phyloP scores from a whole-genome alignment of 2,113 vertebrate species.

The Macroglossus sobrinus region DNA sequence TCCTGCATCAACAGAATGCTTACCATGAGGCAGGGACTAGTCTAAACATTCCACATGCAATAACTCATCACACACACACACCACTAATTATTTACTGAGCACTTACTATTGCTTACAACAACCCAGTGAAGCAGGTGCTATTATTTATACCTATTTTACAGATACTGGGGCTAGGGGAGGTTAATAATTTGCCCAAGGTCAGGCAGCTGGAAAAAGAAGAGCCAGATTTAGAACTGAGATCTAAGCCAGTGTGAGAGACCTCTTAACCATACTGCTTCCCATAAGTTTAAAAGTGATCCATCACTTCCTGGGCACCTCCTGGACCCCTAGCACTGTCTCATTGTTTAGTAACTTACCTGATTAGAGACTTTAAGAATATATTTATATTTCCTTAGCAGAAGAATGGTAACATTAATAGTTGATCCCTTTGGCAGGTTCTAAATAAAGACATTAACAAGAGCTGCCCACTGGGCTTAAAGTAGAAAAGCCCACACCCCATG shows the following conservation, averaged over 20 bases:
- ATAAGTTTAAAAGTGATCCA: not conserved
- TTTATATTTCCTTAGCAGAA: conserved; percentile 53
- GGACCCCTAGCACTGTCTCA: conserved; percentile 9
- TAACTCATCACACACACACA: not conserved
- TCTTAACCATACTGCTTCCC: not conserved
- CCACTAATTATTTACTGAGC: conserved; percentile 1
- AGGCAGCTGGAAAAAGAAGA: conserved; percentile 24
- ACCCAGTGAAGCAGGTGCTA: not conserved
- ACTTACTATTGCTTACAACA: not conserved
- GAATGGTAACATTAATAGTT: conserved; percentile 38
- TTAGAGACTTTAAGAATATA: conserved; percentile 53
- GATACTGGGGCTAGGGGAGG: not conserved
- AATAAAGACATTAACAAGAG: conserved; percentile 63
- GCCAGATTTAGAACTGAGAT: conserved; percentile 9
- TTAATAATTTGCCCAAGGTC: conserved; percentile 5
- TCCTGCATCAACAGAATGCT: not conserved
- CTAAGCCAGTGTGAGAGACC: not conserved
- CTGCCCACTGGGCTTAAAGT: not conserved
- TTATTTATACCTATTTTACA: not conserved
- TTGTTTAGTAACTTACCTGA: conserved; percentile 46
- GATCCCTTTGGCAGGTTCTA: conserved; percentile 31
- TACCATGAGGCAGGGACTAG: too few species aligned
- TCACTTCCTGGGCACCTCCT: conserved; percentile 22
- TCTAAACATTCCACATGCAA: not conserved
- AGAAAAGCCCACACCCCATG: not conserved